Base-by-base conservation (phyloP, 2,113 vertebrate species). In the Neogobius melanostomus region DNA sequence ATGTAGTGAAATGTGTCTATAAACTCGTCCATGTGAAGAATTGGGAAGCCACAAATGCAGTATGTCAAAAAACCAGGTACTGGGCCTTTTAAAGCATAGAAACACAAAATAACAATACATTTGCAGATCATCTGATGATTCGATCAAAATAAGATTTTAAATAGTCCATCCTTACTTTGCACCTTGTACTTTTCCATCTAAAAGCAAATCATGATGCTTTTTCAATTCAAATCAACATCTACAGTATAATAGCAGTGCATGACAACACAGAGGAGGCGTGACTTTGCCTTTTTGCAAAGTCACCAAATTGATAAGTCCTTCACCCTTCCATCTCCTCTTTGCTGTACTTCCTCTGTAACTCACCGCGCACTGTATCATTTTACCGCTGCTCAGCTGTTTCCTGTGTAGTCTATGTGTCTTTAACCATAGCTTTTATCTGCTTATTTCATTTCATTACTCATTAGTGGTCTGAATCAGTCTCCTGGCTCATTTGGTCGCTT, bases 381-480 rank as follows among this genome's bases (percentile, higher is more conserved):
- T 28, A 36, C 52, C 73, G 46, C 7, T 53, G 17, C 64, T 71
- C 69, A 72, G 61, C 43, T 74, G 61, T 60, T 66, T 67, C 53
- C 47, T 65, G 45, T 7, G 21, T 70, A 16, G 28, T 47, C 6
- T 63, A 7, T 59, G 56, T 10, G 49, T 12, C 28, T 65, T 83
- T 72, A 70, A 54, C 63, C 4, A 21, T 44, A 61, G 46, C 59
- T 72, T 70, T 84, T 73, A 68, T 72, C 67, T 75, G 72, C 75
- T 68, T 64, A 57, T 79, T 68, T 79, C 17, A 70, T 82, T 85
- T 78, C 14, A 63, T 74, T 74, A 42, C 74, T 77, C 57, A 80
- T 67, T 17, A 0, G 48, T 48, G 66, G 56, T 72, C 72, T 45
- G 59, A 80, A 69, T 66, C 45, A 75, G 59, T 11, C 44, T 48